These are phyloP conservation scores for Zophobas morio DNA, from an alignment of 1,140 invertebrate species.

Conservation along the genomic window DNA sequence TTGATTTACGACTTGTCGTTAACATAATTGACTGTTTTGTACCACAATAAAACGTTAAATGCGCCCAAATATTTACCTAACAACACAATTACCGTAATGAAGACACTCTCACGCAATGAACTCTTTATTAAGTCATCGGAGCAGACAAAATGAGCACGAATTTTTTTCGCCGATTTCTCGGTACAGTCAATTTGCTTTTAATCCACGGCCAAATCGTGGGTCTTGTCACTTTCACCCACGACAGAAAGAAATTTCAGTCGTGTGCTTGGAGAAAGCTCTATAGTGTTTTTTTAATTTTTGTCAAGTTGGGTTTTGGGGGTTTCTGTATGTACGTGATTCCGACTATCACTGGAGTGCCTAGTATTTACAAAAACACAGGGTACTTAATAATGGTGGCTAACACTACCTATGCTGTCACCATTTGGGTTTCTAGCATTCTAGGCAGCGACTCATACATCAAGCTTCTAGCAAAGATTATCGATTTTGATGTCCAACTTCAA, in stretches of 20 bases:
- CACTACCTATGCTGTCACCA: not conserved
- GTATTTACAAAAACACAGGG: not conserved
- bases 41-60: no score
- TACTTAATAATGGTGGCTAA: not conserved
- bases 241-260: not conserved
- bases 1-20: no score
- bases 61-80: no score
- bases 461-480: not conserved
- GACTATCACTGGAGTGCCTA: not conserved
- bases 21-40: no score
- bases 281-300: constrained; percentile 2
- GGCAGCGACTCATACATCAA: not conserved
- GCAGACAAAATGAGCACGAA: no score
- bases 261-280: not conserved
- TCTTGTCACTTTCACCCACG: not conserved
- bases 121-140: no score
- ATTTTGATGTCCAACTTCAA: constrained; percentile 12
- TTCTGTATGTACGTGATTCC: not conserved
- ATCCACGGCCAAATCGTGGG: not conserved
- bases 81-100: no score
- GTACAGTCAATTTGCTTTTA: not conserved
- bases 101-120: no score
- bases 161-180: not conserved
- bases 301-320: not conserved
- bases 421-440: not conserved